Base-by-base conservation (phyloP, 2,113 vertebrate genomes). In the Forbesichthys agassizii region DNA sequence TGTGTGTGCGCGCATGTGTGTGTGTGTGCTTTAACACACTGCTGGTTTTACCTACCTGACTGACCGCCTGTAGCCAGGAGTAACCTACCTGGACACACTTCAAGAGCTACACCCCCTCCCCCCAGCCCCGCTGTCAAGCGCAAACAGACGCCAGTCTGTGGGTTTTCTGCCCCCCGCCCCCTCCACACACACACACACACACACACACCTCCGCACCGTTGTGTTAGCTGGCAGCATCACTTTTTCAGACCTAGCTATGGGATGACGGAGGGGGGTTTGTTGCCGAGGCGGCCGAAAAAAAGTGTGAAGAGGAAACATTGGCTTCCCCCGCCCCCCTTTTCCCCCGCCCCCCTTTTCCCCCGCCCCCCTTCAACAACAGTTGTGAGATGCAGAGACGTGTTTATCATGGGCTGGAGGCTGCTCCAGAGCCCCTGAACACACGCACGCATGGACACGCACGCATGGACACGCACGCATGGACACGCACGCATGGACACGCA, bases 351-450 rank as follows among this genome's bases (percentile, higher is more conserved):
- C 16, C 16, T 16, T 16, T 16, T 16, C 16, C 16, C 0, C 16
- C 36, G 4, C 36, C 36, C 4, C 36, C 4, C 36, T 20, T 20
- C 20, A 20, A 42, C 3, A 42, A 84, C 11, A 57, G 6, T 5
- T 57, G 18, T 9, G 55, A 13, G 52, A 27, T 86, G 87, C 90
- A 73, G 82, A 90, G 87, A 90, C 92, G 91, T 93, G 93, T 94
- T 93, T 80, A 85, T 90, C 92, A 71, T 46, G 77, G 78, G 68
- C 54, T 68, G 70, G 82, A 86, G 73, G 79, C 84, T 87, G 77
- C 84, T 84, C 69, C 73, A 57, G 71, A 81, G 79, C 85, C 74
- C 75, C 51, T 69, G 67, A 75, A 9, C 82, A 20, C 20, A 20
- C 16, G 16, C 16, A 16, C 16, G 0, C 16, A 16, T 16, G 16